Conservation (phyloP, 2,888 invertebrate genomes). For the Idaea aversata region DNA sequence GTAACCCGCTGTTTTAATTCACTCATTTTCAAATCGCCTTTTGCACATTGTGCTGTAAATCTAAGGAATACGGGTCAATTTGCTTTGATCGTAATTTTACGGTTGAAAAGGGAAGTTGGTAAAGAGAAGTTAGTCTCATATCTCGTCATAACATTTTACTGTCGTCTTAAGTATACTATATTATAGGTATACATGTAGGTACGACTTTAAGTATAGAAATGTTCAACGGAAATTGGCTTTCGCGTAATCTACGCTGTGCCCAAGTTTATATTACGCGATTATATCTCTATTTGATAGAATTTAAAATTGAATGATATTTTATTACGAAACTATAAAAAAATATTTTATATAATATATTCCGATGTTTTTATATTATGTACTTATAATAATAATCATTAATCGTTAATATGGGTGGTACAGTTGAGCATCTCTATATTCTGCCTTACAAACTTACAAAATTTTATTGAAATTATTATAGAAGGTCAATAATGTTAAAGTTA, state of each 20-base stretch:
- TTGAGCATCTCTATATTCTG: no score
- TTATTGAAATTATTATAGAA: no score
- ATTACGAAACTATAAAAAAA: slow-evolving; percentile 18
- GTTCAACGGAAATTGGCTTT: slow-evolving; percentile 61
- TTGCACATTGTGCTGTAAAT: slow-evolving; percentile 13
- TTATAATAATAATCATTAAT: no score
- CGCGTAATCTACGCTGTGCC: slow-evolving; percentile 53
- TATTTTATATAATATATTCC: slow-evolving; percentile 10
- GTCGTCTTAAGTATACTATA: slow-evolving; percentile 53
- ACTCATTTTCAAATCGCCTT: slow-evolving; percentile 11
- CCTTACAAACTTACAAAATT: no score
- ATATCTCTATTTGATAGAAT: neutral
- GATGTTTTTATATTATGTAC: no score
- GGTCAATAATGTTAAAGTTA: no score
- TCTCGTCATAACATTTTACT: slow-evolving; percentile 74
- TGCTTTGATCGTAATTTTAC: slow-evolving; percentile 18
- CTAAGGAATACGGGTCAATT: slow-evolving; percentile 31
- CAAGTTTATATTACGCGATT: slow-evolving; percentile 40
- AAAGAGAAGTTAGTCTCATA: slow-evolving; percentile 59
- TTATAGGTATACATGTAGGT: slow-evolving; percentile 38
- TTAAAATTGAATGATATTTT: slow-evolving; percentile 20
- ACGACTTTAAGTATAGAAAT: slow-evolving; percentile 47
- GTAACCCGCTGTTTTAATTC: slow-evolving; percentile 36
- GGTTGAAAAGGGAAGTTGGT: slow-evolving; percentile 31
- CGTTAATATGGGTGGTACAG: no score